These are phyloP conservation scores for Neodon shergylaensis DNA, from an alignment of 2,113 vertebrate species.

Conservation along the genomic window DNA sequence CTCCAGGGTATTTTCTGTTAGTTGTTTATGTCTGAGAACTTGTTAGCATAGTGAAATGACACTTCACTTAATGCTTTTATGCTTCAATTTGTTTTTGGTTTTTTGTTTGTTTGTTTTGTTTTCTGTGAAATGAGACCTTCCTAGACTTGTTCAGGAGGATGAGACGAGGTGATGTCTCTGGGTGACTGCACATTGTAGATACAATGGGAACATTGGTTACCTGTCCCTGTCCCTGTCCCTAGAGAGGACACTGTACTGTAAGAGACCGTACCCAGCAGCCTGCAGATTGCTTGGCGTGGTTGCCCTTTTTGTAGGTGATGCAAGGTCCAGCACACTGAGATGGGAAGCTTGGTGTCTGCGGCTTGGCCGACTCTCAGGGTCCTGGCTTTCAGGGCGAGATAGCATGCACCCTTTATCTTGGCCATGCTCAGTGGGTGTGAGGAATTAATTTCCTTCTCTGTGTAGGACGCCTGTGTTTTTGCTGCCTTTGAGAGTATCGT, in stretches of 20 bases:
- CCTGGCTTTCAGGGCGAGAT: background rate
- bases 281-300: background rate
- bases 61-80: background rate
- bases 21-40: background rate
- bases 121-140: constrained; percentile 11
- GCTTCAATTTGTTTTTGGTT: background rate
- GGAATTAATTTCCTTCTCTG: constrained; percentile 42
- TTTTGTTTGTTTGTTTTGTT: background rate
- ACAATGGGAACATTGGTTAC: background rate
- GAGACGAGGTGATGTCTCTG: background rate
- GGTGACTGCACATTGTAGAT: background rate
- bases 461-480: constrained; percentile 30
- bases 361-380: background rate
- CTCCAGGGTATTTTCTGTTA: background rate
- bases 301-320: background rate
- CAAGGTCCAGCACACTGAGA: background rate
- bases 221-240: too few species aligned
- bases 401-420: constrained; percentile 18
- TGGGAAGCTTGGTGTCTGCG: background rate
- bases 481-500: constrained; percentile 42
- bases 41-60: background rate
- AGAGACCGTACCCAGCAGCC: background rate
- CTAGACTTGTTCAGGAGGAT: background rate
- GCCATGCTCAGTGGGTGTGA: background rate
- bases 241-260: background rate